phyloP scores from a whole-genome alignment of 2,113 vertebrate genomes.

The Syrmaticus mikado region DNA sequence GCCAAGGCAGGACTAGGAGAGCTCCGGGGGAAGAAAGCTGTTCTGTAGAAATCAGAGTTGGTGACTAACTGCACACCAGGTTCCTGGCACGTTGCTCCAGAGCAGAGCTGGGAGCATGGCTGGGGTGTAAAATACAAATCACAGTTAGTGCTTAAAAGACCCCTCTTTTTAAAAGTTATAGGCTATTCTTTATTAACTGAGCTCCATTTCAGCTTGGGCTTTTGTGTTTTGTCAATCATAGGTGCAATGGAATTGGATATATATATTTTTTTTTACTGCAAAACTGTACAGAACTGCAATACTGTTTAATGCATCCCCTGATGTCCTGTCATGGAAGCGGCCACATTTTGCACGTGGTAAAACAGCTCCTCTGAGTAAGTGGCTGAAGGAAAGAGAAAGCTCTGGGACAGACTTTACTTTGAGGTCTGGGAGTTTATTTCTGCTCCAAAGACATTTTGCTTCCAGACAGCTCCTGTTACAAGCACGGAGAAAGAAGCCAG shows the following conservation, averaged over 20 bases:
- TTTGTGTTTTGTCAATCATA: not conserved
- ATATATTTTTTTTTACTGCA: not conserved
- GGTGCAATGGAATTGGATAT: not conserved
- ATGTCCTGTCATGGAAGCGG: not conserved
- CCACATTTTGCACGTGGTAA: not conserved
- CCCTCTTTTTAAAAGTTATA: not conserved
- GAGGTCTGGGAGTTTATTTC: not conserved
- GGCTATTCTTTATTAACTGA: not conserved
- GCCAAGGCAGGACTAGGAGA: not conserved
- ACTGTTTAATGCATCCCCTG: not conserved
- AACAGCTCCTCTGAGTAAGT: not conserved
- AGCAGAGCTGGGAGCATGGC: not conserved
- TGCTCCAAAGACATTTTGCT: not conserved
- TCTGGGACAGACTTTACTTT: not conserved
- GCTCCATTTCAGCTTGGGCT: not conserved
- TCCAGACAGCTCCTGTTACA: not conserved
- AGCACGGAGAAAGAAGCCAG: not conserved
- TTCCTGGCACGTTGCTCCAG: not conserved
- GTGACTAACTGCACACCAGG: not conserved
- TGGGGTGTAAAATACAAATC: not conserved
- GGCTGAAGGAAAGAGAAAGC: not conserved
- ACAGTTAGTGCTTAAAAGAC: not conserved
- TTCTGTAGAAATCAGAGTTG: not conserved
- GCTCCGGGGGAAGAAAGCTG: not conserved
- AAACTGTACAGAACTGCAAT: not conserved